These are phyloP conservation scores for Spodoptera exigua DNA, from an alignment of 2,888 invertebrate species.

Conservation along the genomic window DNA sequence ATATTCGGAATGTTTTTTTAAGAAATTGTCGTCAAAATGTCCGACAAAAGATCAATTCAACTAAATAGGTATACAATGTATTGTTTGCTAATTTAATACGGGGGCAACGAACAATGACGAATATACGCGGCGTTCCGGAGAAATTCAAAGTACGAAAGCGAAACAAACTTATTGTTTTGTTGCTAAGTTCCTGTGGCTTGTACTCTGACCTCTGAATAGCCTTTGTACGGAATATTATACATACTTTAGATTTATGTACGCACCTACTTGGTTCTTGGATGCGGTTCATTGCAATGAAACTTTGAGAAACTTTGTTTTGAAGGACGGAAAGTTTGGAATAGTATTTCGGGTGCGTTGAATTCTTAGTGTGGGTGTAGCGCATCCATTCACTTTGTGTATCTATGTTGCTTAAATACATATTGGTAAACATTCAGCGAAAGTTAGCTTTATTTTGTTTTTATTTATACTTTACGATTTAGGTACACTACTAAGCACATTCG, in stretches of 20 bases:
- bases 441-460: no score
- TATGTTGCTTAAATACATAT: no score
- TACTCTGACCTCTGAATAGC: constrained; percentile 41
- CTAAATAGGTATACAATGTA: background rate
- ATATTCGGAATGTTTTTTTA: no score
- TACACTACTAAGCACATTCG: no score
- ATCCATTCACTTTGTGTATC: no score
- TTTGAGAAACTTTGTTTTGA: constrained; percentile 7
- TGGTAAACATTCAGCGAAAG: no score
- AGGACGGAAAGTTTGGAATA: no score
- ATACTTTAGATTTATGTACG: constrained; percentile 2
- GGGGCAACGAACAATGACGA: constrained; percentile 23
- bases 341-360: no score
- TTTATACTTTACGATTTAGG: no score
- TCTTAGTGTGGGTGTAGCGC: no score
- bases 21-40: no score
- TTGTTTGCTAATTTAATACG: constrained; percentile 20
- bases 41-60: background rate
- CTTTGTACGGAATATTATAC: constrained; percentile 32
- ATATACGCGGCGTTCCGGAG: constrained; percentile 22
- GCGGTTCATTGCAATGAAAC: constrained; percentile 22
- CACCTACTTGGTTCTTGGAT: background rate
- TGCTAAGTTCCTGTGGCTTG: constrained; percentile 40
- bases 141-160: constrained; percentile 46
- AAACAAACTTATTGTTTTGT: constrained; percentile 48